phyloP scores from a whole-genome alignment of 2,888 invertebrate species.

The Troides helena region DNA sequence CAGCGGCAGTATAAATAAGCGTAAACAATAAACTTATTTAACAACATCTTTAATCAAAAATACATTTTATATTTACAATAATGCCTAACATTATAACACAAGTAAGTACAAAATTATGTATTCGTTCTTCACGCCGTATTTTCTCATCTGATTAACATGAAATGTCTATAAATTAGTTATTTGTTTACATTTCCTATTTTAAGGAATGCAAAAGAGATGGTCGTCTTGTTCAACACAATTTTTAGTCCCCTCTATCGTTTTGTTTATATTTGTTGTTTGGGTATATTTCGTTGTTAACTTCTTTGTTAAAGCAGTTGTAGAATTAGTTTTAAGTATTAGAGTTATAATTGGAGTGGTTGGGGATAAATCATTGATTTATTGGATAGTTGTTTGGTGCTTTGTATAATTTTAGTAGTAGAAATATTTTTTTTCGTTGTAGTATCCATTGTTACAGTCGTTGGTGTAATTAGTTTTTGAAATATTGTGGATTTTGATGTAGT shows the following conservation, averaged over 20 bases:
- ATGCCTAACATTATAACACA: background rate
- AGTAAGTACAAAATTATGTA: background rate
- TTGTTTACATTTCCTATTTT: constrained; percentile 1
- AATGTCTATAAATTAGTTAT: too few species aligned
- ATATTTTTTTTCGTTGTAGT: background rate
- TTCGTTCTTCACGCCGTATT: background rate
- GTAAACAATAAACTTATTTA: background rate
- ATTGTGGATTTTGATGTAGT: background rate
- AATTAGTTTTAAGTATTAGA: background rate
- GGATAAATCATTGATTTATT: background rate
- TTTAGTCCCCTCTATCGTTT: background rate
- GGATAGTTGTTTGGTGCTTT: background rate
- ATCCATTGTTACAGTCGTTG: background rate
- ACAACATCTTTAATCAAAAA: background rate
- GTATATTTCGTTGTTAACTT: background rate
- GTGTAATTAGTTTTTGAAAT: background rate
- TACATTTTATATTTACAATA: background rate
- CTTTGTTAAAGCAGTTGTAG: background rate
- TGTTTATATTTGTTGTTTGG: background rate
- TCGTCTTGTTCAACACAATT: constrained; percentile 53
- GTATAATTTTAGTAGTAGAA: background rate
- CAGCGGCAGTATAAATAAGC: background rate
- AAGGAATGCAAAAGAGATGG: constrained; percentile 52
- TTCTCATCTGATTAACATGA: background rate
- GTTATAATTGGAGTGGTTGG: background rate